Base-by-base conservation (phyloP, 1,140 invertebrate species). In the Philopotamus ludificatus region DNA sequence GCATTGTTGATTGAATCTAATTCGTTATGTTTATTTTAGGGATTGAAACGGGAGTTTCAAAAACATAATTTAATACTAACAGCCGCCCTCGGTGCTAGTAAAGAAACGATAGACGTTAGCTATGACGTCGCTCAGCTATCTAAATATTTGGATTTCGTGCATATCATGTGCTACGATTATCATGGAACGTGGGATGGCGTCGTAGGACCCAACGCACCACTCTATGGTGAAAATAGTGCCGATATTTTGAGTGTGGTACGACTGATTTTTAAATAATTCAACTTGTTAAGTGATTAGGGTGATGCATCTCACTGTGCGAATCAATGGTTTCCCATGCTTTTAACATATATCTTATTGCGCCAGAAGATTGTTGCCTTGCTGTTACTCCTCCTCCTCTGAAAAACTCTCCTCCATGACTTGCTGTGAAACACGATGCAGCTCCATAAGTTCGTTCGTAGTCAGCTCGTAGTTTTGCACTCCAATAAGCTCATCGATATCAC, bases 161-260 rank as follows among this genome's bases (percentile, higher is more conserved):
- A 94, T 71, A 83, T 95, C 66, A 94, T 95, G 92, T 87, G 88
- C 61, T 95, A 95, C 73, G 93, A 96, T 78, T 94, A 93, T 76
- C 91, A 94, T 71, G 92, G 92, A 2, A 82, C 86, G 2, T 95
- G 92, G 91, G 89, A 94, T 71, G 79, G 78, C 0, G 81, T 79
- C 47, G 87, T 91, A 0, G 88, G 89, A 0, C 85, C 89, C 18
- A 93, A 93, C 73, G 85, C 91, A 0, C 87, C 86, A 0, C 65
- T 89, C 54, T 74, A 74, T 66, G 79, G 83, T 20, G 66, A 72
- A 18, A 75, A 74, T 73, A 79, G 85, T 21, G 69, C 73, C 7
- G 78, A 79, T 65, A 70, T 73, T 1, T 72, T 87, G 0, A 89
- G 82, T 77, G 82, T 90, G 74, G 86, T 88, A 75, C 80, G 81